Evolutionary conservation across 64 coral and sea anemone species (phyloP), one percentile per base, ranked within the genome.

Genomic region (Pocillopora verrucosa): DNA sequence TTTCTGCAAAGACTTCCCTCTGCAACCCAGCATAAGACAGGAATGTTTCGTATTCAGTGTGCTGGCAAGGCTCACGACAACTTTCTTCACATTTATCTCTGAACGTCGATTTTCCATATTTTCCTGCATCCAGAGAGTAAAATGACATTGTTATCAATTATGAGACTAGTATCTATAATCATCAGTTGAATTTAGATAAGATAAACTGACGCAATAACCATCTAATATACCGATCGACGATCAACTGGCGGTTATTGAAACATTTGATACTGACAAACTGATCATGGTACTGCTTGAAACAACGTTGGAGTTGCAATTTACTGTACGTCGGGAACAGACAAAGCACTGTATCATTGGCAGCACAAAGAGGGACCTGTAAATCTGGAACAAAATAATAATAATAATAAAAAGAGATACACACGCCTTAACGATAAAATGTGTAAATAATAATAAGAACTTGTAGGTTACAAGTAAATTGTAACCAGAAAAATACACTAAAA

Each of bases 1-100:
- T 72, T 4, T 85, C 24, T 20, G 72, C 57, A 37, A 85, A 85
- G 56, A 85, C 82, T 15, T 72, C 41, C 11, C 82, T 85, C 37
- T 58, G 63, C 12, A 85, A 20, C 1, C 38, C 82, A 20, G 64
- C 36, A 57, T 85, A 85, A 57, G 65, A 85, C 65, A 85, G 25
- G 57, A 63, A 72, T 10, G 65, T 72, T 72, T 72, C 82, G 22
- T 72, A 85, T 36, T 85, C 82, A 3, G 37, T 72, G 64, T 72
- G 82, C 11, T 72, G 2, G 13, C 82, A 85, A 25, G 82, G 82
- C 12, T 85, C 35, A 30, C 36, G 38, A 36, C 82, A 85, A 36
- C 4, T 85, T 20, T 73, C 35, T 11, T 85, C 82, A 13, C 82
- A 85, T 7, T 57, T 11, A 9, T 12, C 63, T 13, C 70, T 85